Evolutionary conservation across 1,140 invertebrate species (phyloP).

Genomic region (Temnothorax longispinosus): DNA sequence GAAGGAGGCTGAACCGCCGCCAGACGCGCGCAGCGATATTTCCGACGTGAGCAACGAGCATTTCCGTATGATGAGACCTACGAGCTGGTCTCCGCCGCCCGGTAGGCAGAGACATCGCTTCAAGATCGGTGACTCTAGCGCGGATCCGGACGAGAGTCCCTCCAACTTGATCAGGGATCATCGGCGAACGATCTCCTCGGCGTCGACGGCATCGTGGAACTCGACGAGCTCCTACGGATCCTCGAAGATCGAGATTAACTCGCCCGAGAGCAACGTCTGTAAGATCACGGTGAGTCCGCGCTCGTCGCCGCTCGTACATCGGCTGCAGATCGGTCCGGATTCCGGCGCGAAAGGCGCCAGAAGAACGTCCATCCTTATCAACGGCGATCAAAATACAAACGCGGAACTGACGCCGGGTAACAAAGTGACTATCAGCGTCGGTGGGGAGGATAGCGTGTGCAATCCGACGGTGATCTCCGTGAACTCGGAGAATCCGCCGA

Average conservation of each 20-base stretch:
- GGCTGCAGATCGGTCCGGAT: slow-evolving; percentile 86
- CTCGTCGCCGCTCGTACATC: slow-evolving; percentile 85
- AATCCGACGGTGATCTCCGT: slow-evolving; percentile 84
- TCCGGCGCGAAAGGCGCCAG: slow-evolving; percentile 81
- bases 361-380: slow-evolving; percentile 92
- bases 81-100: slow-evolving; percentile 83
- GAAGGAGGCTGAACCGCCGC: slow-evolving; percentile 7
- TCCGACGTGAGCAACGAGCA: slow-evolving; percentile 73
- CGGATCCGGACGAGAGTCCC: not conserved
- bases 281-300: slow-evolving; percentile 83
- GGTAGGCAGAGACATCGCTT: slow-evolving; percentile 75
- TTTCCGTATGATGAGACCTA: slow-evolving; percentile 81
- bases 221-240: slow-evolving; percentile 67
- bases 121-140: not conserved
- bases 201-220: slow-evolving; percentile 69
- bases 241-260: slow-evolving; percentile 79
- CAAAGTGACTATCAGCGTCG: slow-evolving; percentile 85
- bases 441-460: slow-evolving; percentile 82
- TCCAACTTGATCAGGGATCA: slow-evolving; percentile 26
- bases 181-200: slow-evolving; percentile 53
- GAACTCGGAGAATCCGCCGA: slow-evolving; percentile 76
- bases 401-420: slow-evolving; percentile 86
- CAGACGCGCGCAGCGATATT: slow-evolving; percentile 65
- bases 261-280: slow-evolving; percentile 79
- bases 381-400: slow-evolving; percentile 89